Conservation (phyloP, 1,140 invertebrate genomes). For the Caenorhabditis tropicalis region DNA sequence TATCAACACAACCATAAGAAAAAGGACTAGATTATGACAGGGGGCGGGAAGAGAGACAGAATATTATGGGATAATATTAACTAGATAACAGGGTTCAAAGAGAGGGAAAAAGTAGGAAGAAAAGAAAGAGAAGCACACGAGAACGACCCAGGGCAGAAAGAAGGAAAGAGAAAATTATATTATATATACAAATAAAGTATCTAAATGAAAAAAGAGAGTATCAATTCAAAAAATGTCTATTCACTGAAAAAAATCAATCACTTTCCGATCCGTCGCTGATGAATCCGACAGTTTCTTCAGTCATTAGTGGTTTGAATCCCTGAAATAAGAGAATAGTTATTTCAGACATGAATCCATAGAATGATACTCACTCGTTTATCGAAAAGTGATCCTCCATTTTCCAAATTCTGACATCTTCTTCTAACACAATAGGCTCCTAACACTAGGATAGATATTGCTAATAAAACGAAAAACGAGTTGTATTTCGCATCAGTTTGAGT, state of each 20-base stretch:
- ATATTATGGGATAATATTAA: no score
- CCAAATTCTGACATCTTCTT: constrained; percentile 28
- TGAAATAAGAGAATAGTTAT: constrained; percentile 49
- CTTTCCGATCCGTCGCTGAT: constrained; percentile 58
- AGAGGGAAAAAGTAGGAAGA: no score
- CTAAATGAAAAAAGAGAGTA: no score
- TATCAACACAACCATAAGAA: no score
- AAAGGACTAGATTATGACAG: no score
- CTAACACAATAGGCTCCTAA: constrained; percentile 19
- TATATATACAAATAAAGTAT: no score
- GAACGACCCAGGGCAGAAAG: no score
- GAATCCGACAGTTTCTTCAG: constrained; percentile 52
- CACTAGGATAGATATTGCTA: not conserved
- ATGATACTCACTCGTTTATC: constrained; percentile 54
- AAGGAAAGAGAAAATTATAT: no score
- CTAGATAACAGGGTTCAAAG: no score
- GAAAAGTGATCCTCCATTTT: not conserved
- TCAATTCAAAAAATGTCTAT: not conserved
- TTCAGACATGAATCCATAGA: constrained; percentile 15
- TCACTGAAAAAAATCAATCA: constrained; percentile 26
- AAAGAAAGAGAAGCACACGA: no score
- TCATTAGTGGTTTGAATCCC: constrained; percentile 69
- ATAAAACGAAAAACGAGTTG: constrained; percentile 15
- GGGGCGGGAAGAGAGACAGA: no score
- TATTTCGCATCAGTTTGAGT: constrained; percentile 3